Percentiles rank a stretch among this genome's conserved stretches.
phyloP scores from a whole-genome alignment of 2,113 vertebrate genomes.

The Hypomesus transpacificus region DNA sequence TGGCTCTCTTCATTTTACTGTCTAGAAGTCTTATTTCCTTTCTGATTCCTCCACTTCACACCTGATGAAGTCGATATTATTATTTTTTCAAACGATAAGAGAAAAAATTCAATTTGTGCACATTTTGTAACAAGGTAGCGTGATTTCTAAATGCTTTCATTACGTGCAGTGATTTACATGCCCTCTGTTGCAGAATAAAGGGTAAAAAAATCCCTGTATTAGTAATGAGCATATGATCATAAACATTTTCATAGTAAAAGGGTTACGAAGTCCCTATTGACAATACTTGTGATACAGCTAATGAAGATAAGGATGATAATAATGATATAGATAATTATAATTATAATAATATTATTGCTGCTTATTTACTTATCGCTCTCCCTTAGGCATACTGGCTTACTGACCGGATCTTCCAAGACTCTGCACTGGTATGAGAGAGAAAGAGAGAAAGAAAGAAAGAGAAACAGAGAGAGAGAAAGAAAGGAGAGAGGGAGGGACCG shows the following conservation, averaged over 20 bases:
- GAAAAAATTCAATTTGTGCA: no score
- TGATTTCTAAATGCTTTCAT: no score
- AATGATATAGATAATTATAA: constrained; percentile 15
- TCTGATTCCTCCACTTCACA: not conserved
- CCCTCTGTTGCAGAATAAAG: no score
- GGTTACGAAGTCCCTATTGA: no score
- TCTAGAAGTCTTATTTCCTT: constrained; percentile 8
- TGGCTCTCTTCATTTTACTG: constrained; percentile 26
- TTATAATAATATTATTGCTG: constrained; percentile 38
- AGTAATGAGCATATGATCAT: no score
- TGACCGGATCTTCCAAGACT: constrained; percentile 68
- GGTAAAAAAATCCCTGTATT: no score
- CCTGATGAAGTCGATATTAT: not conserved
- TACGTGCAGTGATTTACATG: no score
- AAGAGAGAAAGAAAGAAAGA: constrained; percentile 41
- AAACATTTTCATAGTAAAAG: no score
- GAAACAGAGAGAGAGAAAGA: constrained; percentile 36
- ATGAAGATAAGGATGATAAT: not conserved
- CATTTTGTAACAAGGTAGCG: no score
- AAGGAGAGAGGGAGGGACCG: constrained; percentile 42
- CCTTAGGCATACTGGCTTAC: constrained; percentile 69
- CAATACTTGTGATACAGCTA: not conserved
- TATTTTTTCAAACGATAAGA: no score
- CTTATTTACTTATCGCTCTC: constrained; percentile 57
- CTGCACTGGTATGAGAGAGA: constrained; percentile 51